A percentile compares a stretch with the other conserved stretches of the same genome.
Evolutionary conservation across 1,140 invertebrate species (phyloP).

Genomic region (Pseudomyrmex concolor): DNA sequence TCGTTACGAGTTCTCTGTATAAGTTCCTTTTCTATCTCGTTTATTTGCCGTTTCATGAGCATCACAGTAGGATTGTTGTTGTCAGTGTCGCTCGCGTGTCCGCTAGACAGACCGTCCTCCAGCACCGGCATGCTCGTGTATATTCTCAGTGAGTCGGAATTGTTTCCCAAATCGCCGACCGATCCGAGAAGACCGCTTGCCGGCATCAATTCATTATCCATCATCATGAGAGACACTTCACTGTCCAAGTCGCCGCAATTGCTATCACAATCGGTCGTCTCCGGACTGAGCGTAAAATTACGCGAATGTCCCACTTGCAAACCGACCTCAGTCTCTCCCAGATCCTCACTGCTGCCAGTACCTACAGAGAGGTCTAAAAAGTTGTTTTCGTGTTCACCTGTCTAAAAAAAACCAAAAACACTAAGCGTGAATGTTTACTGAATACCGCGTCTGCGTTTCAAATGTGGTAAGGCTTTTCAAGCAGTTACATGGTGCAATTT

Average conservation of each 20-base stretch:
- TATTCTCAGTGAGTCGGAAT: constrained; percentile 86
- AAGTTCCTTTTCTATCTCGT: constrained; percentile 90
- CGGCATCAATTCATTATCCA: constrained; percentile 88
- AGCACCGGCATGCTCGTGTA: constrained; percentile 95
- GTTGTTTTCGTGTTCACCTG: constrained; percentile 87
- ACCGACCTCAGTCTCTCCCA: constrained; percentile 89
- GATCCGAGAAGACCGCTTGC: constrained; percentile 84
- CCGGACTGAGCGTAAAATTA: constrained; percentile 96
- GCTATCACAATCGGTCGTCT: constrained; percentile 97
- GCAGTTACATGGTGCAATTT: background rate
- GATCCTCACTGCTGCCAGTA: constrained; percentile 89
- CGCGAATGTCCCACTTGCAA: constrained; percentile 88
- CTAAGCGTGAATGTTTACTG: constrained; percentile 10
- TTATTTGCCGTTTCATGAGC: constrained; percentile 91
- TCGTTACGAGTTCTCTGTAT: constrained; percentile 86
- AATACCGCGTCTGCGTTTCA: background rate
- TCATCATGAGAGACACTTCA: constrained; percentile 90
- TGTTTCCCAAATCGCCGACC: constrained; percentile 85
- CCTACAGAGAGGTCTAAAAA: constrained; percentile 88
- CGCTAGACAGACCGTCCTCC: constrained; percentile 96
- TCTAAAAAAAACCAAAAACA: constrained; percentile 76
- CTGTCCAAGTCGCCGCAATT: constrained; percentile 94
- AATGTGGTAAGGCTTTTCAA: constrained; percentile 13
- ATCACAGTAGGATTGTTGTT: constrained; percentile 92
- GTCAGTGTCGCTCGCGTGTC: constrained; percentile 96